Evolutionary conservation across 2,888 invertebrate genomes (phyloP).

Genomic region (Megastigmus dorsalis): DNA sequence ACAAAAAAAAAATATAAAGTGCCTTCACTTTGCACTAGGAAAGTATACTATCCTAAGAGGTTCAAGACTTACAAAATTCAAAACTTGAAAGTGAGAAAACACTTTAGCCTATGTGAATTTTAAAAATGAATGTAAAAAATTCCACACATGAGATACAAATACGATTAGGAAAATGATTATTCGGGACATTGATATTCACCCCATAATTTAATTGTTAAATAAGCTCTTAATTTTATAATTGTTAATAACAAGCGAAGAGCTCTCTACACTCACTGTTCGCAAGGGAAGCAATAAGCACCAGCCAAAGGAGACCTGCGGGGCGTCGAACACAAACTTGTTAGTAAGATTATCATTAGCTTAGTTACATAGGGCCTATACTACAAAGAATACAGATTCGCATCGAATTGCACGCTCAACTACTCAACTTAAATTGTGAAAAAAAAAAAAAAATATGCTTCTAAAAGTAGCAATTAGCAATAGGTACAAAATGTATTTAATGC

Average conservation of each 20-base stretch:
- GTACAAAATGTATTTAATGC: no score
- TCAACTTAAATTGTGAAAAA: no score
- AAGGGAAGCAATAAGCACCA: conserved; percentile 78
- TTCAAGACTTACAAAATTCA: no score
- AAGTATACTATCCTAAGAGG: no score
- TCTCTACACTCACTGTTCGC: conserved; percentile 77
- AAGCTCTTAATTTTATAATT: conserved; percentile 13
- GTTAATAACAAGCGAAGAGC: conserved; percentile 35
- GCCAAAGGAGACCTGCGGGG: conserved; percentile 76
- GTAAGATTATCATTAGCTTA: conserved; percentile 50
- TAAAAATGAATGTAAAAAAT: no score
- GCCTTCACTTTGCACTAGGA: no score
- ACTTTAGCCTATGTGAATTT: no score
- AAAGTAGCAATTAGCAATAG: no score
- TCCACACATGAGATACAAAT: not conserved
- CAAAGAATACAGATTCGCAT: not conserved
- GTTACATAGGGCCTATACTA: conserved; percentile 8
- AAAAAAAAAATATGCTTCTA: no score
- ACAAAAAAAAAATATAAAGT: not conserved
- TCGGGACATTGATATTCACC: conserved; percentile 25
- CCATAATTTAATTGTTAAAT: conserved; percentile 10
- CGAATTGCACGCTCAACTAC: no score
- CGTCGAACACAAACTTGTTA: conserved; percentile 55
- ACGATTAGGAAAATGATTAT: not conserved
- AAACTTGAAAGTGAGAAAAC: no score